Percentiles rank a stretch among this genome's conserved stretches.
These are phyloP conservation scores for Gari tellinella DNA, from an alignment of 2,888 invertebrate species.

Conservation along the genomic window DNA sequence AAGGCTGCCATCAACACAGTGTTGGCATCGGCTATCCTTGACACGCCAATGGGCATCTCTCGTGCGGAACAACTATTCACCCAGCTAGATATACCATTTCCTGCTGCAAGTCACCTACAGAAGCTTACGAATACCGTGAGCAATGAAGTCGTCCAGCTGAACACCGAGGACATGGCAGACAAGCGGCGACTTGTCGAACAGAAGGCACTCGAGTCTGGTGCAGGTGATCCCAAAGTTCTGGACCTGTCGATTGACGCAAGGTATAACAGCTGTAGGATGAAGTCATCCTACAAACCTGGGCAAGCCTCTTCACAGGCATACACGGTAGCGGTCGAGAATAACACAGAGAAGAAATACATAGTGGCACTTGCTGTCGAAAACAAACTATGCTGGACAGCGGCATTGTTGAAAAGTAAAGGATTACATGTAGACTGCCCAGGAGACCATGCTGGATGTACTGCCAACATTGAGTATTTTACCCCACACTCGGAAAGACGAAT, in stretches of 20 bases:
- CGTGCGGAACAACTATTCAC: not conserved
- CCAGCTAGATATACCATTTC: conserved; percentile 4
- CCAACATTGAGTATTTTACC: no score
- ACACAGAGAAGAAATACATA: conserved; percentile 13
- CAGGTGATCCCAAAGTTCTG: not conserved
- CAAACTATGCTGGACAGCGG: conserved; percentile 14
- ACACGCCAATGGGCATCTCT: conserved; percentile 6
- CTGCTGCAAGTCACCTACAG: conserved; percentile 2
- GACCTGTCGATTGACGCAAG: conserved; percentile 9
- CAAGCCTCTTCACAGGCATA: conserved; percentile 19
- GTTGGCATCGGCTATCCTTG: conserved; percentile 1
- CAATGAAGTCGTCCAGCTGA: not conserved
- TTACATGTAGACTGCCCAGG: conserved; percentile 10
- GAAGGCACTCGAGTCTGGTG: not conserved
- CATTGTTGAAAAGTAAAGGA: conserved; percentile 3
- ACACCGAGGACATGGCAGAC: conserved; percentile 13
- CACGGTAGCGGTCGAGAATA: conserved; percentile 21
- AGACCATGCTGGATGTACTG: no score
- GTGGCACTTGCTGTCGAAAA: conserved; percentile 11
- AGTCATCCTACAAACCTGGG: conserved; percentile 22
- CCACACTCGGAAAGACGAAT: conserved; percentile 19
- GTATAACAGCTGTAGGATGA: conserved; percentile 13
- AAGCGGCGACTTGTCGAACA: conserved; percentile 4
- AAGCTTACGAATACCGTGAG: conserved; percentile 4
- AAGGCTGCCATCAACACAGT: conserved; percentile 4